Evolutionary conservation across 2,113 vertebrate species (phyloP), one percentile per base, ranked within the genome.

Genomic region (Macquaria ambigua): DNA sequence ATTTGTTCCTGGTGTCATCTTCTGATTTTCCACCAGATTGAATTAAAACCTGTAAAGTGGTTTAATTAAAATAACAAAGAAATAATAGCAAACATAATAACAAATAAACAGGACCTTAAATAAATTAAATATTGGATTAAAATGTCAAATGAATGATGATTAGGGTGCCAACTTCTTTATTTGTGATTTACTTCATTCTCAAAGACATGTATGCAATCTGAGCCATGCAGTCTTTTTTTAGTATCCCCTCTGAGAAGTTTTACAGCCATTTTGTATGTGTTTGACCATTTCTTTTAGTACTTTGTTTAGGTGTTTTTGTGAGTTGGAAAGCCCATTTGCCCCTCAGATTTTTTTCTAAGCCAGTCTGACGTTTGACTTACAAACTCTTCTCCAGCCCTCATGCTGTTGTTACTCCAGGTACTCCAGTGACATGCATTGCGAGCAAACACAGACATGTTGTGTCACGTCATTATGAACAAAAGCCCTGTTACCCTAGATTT

Each of bases 371-470:
- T 46, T 23, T 34, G 21, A 34, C 20, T 48, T 1, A 25, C 18
- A 21, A 10, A 9, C 12, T 37, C 41, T 37, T 18, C 28, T 34
- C 37, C 21, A 37, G 61, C 14, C 10, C 3, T 7, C 25, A 23
- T 31, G 23, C 3, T 62, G 21, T 46, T 62, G 21, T 46, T 62
- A 21, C 55, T n/a, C 34, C 46, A 59, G 28, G 34, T 48, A 28
- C 21, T 4, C 11, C 34, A 43, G 58, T 15, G 16, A 4, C 3
- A 28, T 7, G 20, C 20, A 7, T 53, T 48, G 37, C 3, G 1
- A 48, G 20, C 83, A 76, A 20, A 52, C 63, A 55, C 61, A 21
- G 21, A 58, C 81, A 37, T 20, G 76, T 31, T 34, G 46, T 20
- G 8, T 70, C 75, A 37, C 11, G 56, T 75, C 41, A 59, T 43